These are phyloP conservation scores for Neodiprion fabricii DNA, from an alignment of 1,140 invertebrate genomes.

Conservation along the genomic window DNA sequence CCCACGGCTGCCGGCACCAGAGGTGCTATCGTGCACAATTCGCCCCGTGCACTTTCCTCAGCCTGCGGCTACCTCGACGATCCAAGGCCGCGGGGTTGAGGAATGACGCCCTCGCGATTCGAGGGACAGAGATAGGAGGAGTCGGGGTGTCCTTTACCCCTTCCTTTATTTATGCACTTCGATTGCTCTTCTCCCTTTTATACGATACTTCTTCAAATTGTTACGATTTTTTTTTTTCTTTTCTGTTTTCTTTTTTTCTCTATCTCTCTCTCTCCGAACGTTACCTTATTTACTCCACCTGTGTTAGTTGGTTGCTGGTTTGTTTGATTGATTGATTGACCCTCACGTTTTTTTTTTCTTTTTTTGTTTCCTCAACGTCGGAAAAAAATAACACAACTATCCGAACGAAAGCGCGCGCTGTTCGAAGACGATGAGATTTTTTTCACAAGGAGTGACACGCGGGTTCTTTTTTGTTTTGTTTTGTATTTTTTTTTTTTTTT, in stretches of 20 bases:
- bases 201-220: not conserved
- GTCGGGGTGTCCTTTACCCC: not conserved
- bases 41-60: conserved; percentile 29
- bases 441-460: no score
- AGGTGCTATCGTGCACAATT: conserved; percentile 59
- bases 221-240: not conserved
- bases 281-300: not conserved
- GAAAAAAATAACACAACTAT: no score
- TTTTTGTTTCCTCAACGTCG: not conserved
- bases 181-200: not conserved
- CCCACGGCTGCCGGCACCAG: conserved; percentile 59
- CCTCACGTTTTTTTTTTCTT: no score
- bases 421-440: no score
- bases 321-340: not conserved
- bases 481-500: not conserved
- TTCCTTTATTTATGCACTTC: not conserved
- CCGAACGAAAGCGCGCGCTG: no score
- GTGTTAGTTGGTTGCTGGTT: not conserved
- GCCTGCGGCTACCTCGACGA: no score
- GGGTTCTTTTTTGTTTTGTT: not conserved
- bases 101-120: conserved; percentile 21
- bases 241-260: not conserved
- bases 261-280: not conserved
- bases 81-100: conserved; percentile 7
- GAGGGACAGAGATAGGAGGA: conserved; percentile 22